phyloP scores from a whole-genome alignment of 1,140 invertebrate genomes.

The Ceratitis capitata region DNA sequence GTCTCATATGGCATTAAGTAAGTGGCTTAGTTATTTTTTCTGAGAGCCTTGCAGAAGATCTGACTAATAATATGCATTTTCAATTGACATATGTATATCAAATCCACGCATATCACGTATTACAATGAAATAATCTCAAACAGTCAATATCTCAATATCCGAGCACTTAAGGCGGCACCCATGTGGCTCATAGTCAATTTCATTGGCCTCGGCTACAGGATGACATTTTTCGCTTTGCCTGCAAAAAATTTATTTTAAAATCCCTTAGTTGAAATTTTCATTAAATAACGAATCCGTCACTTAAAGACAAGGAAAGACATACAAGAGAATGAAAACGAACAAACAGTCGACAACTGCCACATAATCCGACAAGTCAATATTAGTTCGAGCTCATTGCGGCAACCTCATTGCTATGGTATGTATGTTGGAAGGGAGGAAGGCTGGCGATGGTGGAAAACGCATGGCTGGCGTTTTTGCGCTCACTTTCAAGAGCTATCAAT shows the following conservation, averaged over 20 bases:
- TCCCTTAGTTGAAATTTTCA: neutral
- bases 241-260: neutral
- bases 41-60: neutral
- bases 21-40: neutral
- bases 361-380: slow-evolving; percentile 12
- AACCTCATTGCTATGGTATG: neutral
- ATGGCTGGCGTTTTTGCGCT: neutral
- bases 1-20: too few species aligned
- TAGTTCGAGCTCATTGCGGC: neutral
- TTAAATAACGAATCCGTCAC: neutral
- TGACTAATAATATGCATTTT: neutral
- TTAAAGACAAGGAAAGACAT: neutral
- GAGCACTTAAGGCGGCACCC: neutral
- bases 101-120: neutral
- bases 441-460: neutral
- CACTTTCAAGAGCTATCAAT: neutral
- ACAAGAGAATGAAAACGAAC: neutral
- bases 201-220: neutral
- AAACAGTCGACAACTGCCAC: slow-evolving; percentile 9
- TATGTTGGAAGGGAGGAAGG: neutral
- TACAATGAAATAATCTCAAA: neutral
- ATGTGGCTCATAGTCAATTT: neutral
- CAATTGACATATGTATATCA: neutral
- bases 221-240: neutral
- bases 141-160: neutral